These are phyloP conservation scores for Isaurus tuberculatus DNA, from an alignment of 92 coral and sea anemone genomes.

Conservation along the genomic window DNA sequence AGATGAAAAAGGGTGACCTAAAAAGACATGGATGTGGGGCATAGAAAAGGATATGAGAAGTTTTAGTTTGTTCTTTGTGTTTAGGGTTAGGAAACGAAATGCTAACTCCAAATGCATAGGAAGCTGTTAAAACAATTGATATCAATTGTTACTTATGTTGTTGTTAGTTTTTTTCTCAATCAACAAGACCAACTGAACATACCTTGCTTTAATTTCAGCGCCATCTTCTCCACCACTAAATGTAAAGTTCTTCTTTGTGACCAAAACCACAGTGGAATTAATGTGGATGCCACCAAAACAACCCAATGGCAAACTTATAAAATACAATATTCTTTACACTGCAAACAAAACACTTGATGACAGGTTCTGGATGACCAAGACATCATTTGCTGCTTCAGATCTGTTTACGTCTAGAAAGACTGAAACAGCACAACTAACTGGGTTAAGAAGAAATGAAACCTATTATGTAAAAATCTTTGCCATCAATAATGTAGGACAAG, in stretches of 20 bases:
- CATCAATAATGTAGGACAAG: slow-evolving; percentile 70
- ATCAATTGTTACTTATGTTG: no score
- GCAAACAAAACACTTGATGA: slow-evolving; percentile 62
- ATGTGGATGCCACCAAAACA: slow-evolving; percentile 77
- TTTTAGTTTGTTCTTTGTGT: no score
- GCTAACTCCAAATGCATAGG: no score
- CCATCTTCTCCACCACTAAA: slow-evolving; percentile 79
- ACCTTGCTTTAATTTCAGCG: slow-evolving; percentile 52
- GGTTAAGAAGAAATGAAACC: slow-evolving; percentile 56
- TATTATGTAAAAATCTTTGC: slow-evolving; percentile 76
- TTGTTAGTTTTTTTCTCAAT: no score
- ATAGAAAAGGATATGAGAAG: no score
- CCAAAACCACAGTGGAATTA: slow-evolving; percentile 51
- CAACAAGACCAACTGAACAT: background rate
- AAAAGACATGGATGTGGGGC: no score
- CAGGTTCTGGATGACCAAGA: slow-evolving; percentile 34
- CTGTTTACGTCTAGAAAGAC: slow-evolving; percentile 41
- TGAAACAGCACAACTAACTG: slow-evolving; percentile 20
- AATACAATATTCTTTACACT: slow-evolving; percentile 70
- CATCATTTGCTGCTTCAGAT: background rate
- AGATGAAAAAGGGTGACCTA: no score
- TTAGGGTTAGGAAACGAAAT: no score
- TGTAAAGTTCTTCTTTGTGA: slow-evolving; percentile 51
- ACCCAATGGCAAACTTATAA: slow-evolving; percentile 74
- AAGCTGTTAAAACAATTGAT: no score